Evolutionary conservation across 2,113 vertebrate genomes (phyloP).

Genomic region (Pristiophorus japonicus): DNA sequence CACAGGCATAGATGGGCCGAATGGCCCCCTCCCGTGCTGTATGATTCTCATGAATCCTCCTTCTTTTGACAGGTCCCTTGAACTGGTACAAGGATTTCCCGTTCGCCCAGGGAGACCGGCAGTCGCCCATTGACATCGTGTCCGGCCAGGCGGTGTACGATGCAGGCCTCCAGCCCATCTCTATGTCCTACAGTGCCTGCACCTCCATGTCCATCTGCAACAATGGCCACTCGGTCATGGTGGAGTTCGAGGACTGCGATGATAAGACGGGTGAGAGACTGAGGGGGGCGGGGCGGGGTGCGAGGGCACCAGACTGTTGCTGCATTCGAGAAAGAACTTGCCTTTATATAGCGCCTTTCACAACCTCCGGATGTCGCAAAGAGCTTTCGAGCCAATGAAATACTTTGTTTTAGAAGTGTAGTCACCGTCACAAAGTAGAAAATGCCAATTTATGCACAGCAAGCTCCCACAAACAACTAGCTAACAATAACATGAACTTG

Average conservation of each 20-base stretch:
- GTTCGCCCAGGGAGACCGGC: constrained; percentile 73
- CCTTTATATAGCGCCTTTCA: not conserved
- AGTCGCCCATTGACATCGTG: constrained; percentile 89
- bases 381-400: not conserved
- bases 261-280: constrained; percentile 76
- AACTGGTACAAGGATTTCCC: constrained; percentile 80
- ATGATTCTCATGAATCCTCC: not conserved
- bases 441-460: not conserved
- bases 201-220: constrained; percentile 78
- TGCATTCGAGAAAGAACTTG: not conserved
- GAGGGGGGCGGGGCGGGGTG: not conserved
- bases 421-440: too few relatives aligned
- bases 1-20: not conserved
- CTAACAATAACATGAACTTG: too few relatives aligned
- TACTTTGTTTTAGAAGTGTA: not conserved
- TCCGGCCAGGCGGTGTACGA: constrained; percentile 70
- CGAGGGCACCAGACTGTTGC: not conserved
- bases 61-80: constrained; percentile 67
- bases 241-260: constrained; percentile 81
- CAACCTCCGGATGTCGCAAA: not conserved
- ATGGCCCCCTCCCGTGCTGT: not conserved
- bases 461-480: not conserved
- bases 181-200: constrained; percentile 72
- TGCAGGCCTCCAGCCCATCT: constrained; percentile 62
- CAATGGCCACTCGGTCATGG: constrained; percentile 86